Conservation (phyloP, 2,113 vertebrate species). For the Megaceryle maxima region DNA sequence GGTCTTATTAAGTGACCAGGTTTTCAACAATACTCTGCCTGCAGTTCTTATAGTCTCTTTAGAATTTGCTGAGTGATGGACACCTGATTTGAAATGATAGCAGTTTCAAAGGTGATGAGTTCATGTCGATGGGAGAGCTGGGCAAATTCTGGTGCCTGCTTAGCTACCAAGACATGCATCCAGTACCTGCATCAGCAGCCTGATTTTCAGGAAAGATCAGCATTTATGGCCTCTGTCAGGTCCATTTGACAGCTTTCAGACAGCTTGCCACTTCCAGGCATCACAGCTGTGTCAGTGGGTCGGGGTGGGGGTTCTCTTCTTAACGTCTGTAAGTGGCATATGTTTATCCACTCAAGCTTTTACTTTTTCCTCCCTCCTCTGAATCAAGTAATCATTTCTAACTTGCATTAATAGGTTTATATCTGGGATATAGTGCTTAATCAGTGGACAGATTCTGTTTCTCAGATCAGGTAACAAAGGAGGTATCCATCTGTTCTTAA, state of each 20-base stretch:
- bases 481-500: background rate
- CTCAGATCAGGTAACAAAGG: rapidly evolving
- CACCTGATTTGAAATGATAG: background rate
- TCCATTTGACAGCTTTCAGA: background rate
- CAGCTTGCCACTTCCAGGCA: background rate
- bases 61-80: background rate
- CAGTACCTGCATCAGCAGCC: background rate
- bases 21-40: background rate
- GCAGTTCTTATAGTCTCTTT: background rate
- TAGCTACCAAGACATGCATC: background rate
- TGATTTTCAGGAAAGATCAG: background rate
- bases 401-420: background rate
- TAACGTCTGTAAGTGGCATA: background rate
- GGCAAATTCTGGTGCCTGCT: background rate
- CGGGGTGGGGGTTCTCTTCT: background rate
- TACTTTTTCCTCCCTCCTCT: background rate
- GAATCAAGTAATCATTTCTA: background rate
- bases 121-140: background rate
- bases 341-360: background rate
- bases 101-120: background rate
- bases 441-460: rapidly evolving
- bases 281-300: background rate
- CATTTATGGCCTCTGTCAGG: background rate
- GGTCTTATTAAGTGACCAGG: background rate
- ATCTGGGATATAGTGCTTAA: background rate